Evolutionary conservation across 1,140 invertebrate genomes (phyloP), one percentile per base, ranked within the genome.

Genomic region (Riptortus pedestris): DNA sequence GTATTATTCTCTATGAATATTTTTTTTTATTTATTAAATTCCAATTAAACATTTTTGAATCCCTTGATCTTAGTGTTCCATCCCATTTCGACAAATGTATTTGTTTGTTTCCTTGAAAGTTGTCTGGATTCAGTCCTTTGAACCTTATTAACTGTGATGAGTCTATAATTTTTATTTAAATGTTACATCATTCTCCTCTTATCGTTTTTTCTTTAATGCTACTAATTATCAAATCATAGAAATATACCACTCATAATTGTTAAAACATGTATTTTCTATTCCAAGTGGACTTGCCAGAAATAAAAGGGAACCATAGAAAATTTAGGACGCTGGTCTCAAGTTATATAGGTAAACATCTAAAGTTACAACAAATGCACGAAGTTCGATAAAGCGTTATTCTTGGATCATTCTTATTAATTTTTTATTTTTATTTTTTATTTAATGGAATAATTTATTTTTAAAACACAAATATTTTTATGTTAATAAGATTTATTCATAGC

Each of bases 251-350:
- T 7, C 31, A 7, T 38, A 38, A 7, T 7, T 38, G 5, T 14
- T 38, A 7, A 38, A 38, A 38, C 31, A 38, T 38, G 31, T 38
- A 38, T 65, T 67, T 62, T 67, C 51, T 66, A 33, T 68, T 69
- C 74, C 72, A 76, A 94, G 91, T 94, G 87, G 91, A 94, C 84
- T 86, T 93, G 78, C 91, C 91, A 77, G 90, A 93, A 84, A 91
- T 94, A 81, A 94, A 93, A 83, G 92, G 92, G 77, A 91, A 92
- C 79, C 92, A 95, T 83, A 89, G 91, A 82, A 94, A 94, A 85
- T 96, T 96, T 87, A 86, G 91, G 83, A 94, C 91, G 76, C 85
- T 96, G 82, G 92, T 95, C 80, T 90, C 90, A 82, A 94, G 89
- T 82, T 94, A 91, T 76, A 93, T 96, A 91, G 92, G 91, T 93